A percentile compares a stretch with the other conserved stretches of the same genome.
These are phyloP conservation scores for Nothocercus nigrocapillus DNA, from an alignment of 2,113 vertebrate species.

Conservation along the genomic window DNA sequence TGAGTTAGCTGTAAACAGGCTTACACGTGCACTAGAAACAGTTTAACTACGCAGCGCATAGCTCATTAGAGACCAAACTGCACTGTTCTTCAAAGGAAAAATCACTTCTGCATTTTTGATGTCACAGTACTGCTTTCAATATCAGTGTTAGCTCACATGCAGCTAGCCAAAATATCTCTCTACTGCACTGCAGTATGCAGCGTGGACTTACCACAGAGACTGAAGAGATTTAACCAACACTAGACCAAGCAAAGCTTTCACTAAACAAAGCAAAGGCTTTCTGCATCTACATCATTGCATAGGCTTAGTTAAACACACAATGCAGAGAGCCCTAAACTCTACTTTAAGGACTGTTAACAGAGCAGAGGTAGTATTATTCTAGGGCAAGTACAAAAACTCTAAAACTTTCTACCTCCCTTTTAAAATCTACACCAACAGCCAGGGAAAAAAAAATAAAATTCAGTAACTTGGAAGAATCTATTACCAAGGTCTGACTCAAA, in stretches of 20 bases:
- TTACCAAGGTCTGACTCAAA: background rate
- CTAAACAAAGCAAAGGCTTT: background rate
- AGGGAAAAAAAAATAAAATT: background rate
- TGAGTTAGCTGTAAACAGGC: background rate
- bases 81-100: background rate
- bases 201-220: background rate
- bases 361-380: background rate
- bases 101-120: background rate
- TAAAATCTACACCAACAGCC: background rate
- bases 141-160: background rate
- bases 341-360: background rate
- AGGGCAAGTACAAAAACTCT: background rate
- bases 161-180: background rate
- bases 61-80: background rate
- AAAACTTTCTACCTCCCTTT: background rate
- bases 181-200: slow-evolving; percentile 36
- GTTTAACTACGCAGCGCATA: background rate
- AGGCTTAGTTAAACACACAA: accelerated
- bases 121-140: background rate
- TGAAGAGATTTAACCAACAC: background rate
- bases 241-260: background rate
- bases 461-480: background rate
- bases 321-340: background rate
- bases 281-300: accelerated
- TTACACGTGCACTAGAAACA: background rate